A percentile compares a stretch with the other conserved stretches of the same genome.
These are phyloP conservation scores for Centropyge bicolor DNA, from an alignment of 2,797 vertebrate species.

Conservation along the genomic window DNA sequence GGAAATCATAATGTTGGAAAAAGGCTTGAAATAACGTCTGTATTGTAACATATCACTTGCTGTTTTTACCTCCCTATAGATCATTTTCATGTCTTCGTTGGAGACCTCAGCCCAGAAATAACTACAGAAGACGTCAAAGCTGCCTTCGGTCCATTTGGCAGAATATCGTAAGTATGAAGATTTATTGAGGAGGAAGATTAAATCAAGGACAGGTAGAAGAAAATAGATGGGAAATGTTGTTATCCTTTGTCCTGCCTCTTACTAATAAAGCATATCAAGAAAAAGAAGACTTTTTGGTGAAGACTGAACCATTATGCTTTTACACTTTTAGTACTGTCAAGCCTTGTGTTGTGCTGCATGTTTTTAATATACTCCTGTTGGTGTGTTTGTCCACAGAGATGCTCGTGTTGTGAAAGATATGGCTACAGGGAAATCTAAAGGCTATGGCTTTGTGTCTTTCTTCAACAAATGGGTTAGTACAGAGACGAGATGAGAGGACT, in stretches of 20 bases:
- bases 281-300: neutral
- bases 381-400: conserved; percentile 88
- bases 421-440: conserved; percentile 98
- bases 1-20: neutral
- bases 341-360: neutral
- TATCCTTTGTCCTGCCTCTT: neutral
- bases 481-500: neutral
- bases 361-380: conserved; percentile 15
- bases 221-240: neutral
- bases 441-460: conserved; percentile 99
- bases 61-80: conserved; percentile 77
- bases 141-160: conserved; percentile 96
- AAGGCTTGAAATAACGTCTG: neutral
- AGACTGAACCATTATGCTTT: neutral
- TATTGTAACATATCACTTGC: neutral
- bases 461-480: conserved; percentile 98
- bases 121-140: conserved; percentile 98
- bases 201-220: neutral
- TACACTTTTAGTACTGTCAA: neutral
- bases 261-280: neutral
- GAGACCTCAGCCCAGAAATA: conserved; percentile 98
- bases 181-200: neutral
- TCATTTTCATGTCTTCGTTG: conserved; percentile 99
- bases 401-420: conserved; percentile 99
- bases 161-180: conserved; percentile 94